These are phyloP conservation scores for Popillia japonica DNA, from an alignment of 1,140 invertebrate species.

Conservation along the genomic window DNA sequence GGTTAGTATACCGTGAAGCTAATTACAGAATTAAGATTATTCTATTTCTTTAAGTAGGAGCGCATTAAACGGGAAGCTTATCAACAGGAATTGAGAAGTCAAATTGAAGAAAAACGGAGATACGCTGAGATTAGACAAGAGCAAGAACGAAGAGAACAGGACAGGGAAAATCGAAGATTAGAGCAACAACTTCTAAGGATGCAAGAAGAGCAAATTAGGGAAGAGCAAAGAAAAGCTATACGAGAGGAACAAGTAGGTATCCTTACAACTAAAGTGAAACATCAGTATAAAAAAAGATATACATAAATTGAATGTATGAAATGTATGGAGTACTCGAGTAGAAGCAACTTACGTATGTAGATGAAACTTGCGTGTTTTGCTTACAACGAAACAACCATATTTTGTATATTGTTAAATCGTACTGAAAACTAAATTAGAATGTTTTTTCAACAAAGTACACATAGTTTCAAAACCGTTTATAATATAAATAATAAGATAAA, in stretches of 20 bases:
- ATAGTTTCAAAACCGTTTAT: too few species aligned
- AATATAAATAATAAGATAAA: too few species aligned
- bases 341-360: not conserved
- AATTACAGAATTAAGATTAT: slow-evolving; percentile 27
- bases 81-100: slow-evolving; percentile 55
- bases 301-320: too few species aligned
- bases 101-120: slow-evolving; percentile 59
- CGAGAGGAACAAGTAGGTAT: slow-evolving; percentile 51
- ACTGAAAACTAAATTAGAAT: too few species aligned
- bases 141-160: slow-evolving; percentile 59
- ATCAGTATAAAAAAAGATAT: too few species aligned
- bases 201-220: slow-evolving; percentile 62
- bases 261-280: not conserved
- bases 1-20: slow-evolving; percentile 46
- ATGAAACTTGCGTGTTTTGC: not conserved
- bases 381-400: too few species aligned
- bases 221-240: slow-evolving; percentile 55
- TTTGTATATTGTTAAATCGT: too few species aligned
- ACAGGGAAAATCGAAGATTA: slow-evolving; percentile 64
- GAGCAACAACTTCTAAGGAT: slow-evolving; percentile 65
- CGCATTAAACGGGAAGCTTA: slow-evolving; percentile 57
- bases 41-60: slow-evolving; percentile 49
- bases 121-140: slow-evolving; percentile 55
- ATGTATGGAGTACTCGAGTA: too few species aligned
- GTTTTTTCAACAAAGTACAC: too few species aligned